Percentiles rank a stretch among this genome's conserved stretches.
Conservation (phyloP, 1,140 invertebrate species). For the Pseudomyrmex dendroicus region DNA sequence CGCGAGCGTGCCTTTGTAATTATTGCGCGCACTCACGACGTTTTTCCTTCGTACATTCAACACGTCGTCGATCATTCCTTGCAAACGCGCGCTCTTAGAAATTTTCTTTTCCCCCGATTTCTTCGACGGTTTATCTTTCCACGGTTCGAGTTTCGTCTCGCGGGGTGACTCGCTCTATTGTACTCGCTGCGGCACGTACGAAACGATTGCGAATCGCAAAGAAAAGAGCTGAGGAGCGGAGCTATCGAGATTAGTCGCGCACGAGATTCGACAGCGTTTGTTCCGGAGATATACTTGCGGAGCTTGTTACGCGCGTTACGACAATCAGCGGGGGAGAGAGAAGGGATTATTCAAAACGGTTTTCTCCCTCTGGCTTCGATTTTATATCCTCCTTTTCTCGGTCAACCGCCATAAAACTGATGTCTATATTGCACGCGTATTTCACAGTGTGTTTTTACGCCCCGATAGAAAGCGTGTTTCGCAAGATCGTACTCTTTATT, state of each 20-base stretch:
- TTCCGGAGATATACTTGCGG: neutral
- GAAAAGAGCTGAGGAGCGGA: too few species aligned
- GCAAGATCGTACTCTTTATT: constrained; percentile 7
- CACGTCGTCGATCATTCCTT: constrained; percentile 26
- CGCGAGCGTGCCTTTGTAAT: neutral
- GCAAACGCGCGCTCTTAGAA: neutral
- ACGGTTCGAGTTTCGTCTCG: neutral
- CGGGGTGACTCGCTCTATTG: neutral
- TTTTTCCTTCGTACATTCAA: constrained; percentile 16
- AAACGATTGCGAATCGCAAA: neutral
- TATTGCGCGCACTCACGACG: neutral
- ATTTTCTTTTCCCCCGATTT: neutral
- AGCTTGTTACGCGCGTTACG: neutral
- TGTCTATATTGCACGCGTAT: constrained; percentile 30
- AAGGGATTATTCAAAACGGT: constrained; percentile 25
- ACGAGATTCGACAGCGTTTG: constrained; percentile 11
- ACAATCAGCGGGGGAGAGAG: neutral
- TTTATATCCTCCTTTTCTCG: constrained; percentile 23
- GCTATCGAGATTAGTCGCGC: neutral
- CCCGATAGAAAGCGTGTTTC: neutral
- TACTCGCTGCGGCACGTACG: neutral
- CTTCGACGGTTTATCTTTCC: neutral
- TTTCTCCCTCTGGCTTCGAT: constrained; percentile 16
- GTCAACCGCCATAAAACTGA: constrained; percentile 23
- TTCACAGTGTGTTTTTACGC: constrained; percentile 14